These are phyloP conservation scores for Ophion obscuratus DNA, from an alignment of 2,888 invertebrate species.

Conservation along the genomic window DNA sequence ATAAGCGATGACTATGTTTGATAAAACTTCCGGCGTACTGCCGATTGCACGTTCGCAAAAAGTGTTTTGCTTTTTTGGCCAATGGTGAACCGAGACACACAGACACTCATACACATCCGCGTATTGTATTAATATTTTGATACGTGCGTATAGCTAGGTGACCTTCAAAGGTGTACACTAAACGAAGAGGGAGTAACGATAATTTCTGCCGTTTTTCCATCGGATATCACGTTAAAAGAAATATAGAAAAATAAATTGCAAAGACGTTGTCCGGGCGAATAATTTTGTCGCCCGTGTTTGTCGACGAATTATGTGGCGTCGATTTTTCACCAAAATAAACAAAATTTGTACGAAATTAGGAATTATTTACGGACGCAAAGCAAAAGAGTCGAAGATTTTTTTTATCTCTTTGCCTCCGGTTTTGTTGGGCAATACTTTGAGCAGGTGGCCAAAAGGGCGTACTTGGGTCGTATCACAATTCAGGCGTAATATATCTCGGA, in stretches of 20 bases:
- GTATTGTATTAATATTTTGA: constrained; percentile 70
- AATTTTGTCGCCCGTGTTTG: not conserved
- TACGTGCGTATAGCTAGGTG: constrained; percentile 70
- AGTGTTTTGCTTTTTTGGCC: constrained; percentile 61
- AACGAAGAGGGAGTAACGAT: constrained; percentile 28
- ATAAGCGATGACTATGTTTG: not conserved
- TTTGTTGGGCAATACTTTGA: not conserved
- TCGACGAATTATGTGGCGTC: constrained; percentile 2
- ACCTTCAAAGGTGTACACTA: constrained; percentile 56
- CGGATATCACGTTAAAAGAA: not conserved
- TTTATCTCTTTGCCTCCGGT: not conserved
- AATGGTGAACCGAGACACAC: constrained; percentile 8
- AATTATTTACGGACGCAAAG: not conserved
- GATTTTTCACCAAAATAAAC: constrained; percentile 22
- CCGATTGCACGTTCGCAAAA: constrained; percentile 39
- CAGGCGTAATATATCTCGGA: constrained; percentile 14
- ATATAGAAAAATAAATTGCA: constrained; percentile 55
- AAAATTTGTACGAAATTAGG: constrained; percentile 9
- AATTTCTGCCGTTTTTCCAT: constrained; percentile 34
- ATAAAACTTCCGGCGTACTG: not conserved
- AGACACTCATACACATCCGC: constrained; percentile 25
- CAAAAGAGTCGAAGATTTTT: not conserved
- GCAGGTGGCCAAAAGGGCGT: not conserved
- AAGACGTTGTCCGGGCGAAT: constrained; percentile 24
- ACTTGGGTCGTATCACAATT: not conserved